These are phyloP conservation scores for Coleophora deauratella DNA, from an alignment of 2,888 invertebrate species.

Conservation along the genomic window DNA sequence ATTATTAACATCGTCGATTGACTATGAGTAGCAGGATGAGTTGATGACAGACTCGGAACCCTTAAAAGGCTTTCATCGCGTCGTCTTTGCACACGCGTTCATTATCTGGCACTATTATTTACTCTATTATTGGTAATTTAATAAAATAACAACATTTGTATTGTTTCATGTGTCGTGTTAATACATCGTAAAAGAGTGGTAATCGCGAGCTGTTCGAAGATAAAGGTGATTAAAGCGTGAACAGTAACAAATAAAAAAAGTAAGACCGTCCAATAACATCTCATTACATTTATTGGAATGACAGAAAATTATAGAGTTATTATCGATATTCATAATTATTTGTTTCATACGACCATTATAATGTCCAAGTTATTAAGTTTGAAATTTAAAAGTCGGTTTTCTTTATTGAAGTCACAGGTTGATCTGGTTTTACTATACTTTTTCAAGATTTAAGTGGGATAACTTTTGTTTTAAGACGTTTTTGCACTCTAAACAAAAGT, in stretches of 20 bases:
- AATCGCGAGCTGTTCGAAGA: conserved; percentile 19
- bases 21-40: too few species aligned
- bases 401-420: too few species aligned
- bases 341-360: neutral
- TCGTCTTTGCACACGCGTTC: conserved; percentile 7
- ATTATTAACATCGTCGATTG: too few species aligned
- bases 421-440: too few species aligned
- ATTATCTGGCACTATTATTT: neutral
- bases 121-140: neutral
- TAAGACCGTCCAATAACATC: conserved; percentile 18
- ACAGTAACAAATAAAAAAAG: conserved; percentile 18
- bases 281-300: conserved; percentile 22
- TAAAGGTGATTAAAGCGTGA: conserved; percentile 20
- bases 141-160: conserved; percentile 10
- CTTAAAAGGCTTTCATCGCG: too few species aligned
- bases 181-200: conserved; percentile 22
- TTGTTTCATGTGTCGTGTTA: conserved; percentile 21
- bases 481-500: too few species aligned
- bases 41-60: too few species aligned
- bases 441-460: too few species aligned
- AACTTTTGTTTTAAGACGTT: too few species aligned
- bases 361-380: neutral
- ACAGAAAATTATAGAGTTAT: conserved; percentile 22
- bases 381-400: too few species aligned
- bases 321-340: neutral